phyloP scores from a whole-genome alignment of 2,888 invertebrate species.

The Clunio marinus region DNA sequence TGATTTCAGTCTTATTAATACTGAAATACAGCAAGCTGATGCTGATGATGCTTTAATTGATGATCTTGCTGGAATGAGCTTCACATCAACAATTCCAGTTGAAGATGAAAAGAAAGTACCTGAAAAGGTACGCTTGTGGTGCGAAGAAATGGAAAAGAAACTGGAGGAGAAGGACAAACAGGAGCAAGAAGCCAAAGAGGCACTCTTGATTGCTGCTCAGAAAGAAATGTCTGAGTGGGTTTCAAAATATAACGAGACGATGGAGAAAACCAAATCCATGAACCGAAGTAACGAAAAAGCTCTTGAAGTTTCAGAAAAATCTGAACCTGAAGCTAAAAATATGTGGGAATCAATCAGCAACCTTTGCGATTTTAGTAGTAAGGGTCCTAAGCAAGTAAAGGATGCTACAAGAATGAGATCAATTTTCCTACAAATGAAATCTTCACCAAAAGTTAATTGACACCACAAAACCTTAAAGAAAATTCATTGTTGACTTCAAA shows the following conservation, averaged over 20 bases:
- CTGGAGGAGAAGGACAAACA: constrained; percentile 9
- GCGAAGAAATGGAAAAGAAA: neutral
- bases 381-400: constrained; percentile 21
- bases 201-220: neutral
- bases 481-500: no score
- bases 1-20: constrained; percentile 34
- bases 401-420: constrained; percentile 23
- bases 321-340: neutral
- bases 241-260: constrained; percentile 16
- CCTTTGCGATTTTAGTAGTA: constrained; percentile 18
- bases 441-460: no score
- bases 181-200: constrained; percentile 21
- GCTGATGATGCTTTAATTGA: constrained; percentile 5
- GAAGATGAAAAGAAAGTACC: neutral
- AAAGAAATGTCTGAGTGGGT: constrained; percentile 32
- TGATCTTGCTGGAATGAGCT: constrained; percentile 33
- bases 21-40: constrained; percentile 22
- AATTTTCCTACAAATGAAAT: constrained; percentile 30
- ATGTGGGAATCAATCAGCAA: constrained; percentile 26
- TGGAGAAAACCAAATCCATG: constrained; percentile 27
- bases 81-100: neutral
- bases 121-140: constrained; percentile 28
- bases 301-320: neutral
- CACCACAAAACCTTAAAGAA: no score
- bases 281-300: neutral